These are phyloP conservation scores for Galago senegalensis DNA, from an alignment of 2,797 vertebrate species.

Conservation along the genomic window DNA sequence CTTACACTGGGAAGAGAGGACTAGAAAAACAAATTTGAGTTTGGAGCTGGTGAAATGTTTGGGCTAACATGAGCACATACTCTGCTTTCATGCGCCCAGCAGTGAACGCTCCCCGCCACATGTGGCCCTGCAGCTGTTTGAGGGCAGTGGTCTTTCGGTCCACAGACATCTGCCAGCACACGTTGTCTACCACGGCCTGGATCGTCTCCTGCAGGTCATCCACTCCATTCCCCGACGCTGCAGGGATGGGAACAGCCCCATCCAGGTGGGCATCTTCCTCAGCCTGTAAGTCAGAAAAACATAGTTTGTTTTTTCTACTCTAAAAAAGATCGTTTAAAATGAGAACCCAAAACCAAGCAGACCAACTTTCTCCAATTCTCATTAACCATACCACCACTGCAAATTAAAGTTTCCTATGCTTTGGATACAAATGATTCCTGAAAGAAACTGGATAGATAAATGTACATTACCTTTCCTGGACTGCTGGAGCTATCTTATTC, in stretches of 20 bases:
- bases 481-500: neutral
- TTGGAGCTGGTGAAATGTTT: neutral
- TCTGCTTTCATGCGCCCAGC: constrained; percentile 96
- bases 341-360: constrained; percentile 7
- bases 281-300: constrained; percentile 89
- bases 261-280: constrained; percentile 95
- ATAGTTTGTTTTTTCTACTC: neutral
- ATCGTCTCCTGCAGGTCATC: constrained; percentile 94
- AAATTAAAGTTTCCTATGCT: neutral
- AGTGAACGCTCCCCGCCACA: constrained; percentile 96
- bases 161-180: constrained; percentile 97
- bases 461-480: neutral
- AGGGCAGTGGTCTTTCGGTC: constrained; percentile 97
- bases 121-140: constrained; percentile 98
- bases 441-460: neutral
- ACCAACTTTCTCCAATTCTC: neutral
- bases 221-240: constrained; percentile 91
- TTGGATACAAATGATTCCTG: neutral
- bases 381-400: neutral
- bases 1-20: neutral
- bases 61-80: constrained; percentile 90
- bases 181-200: constrained; percentile 94
- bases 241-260: constrained; percentile 93
- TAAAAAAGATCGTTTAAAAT: neutral
- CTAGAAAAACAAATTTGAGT: neutral